Base-by-base conservation (phyloP, 2,797 vertebrate genomes). In the Valencia hispanica region DNA sequence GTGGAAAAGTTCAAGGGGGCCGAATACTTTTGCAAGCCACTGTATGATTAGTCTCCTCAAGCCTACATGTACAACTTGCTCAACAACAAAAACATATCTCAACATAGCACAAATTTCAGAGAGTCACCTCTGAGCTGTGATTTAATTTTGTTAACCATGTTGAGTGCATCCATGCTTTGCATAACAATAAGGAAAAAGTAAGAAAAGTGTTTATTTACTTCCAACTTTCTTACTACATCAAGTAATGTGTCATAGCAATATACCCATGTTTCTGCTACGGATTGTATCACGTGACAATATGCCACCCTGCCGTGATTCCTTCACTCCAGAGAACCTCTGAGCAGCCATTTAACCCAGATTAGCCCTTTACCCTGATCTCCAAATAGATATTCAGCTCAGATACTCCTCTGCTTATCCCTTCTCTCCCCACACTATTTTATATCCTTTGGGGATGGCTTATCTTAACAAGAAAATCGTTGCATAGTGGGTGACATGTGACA, bases 261-360 rank as follows among this genome's bases (percentile, higher is more conserved):
- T 66, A 0, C 36, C 63, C 10, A 11, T 36, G 47, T 32, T 70
- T 47, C 41, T 32, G 5, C 68, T 18, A 34, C 71, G 59, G 65
- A 77, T 25, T 17, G 57, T 30, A 82, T 34, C 76, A 47, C 75
- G 70, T 78, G 75, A 87, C 61, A 78, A 71, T 53, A 34, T 72
- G 68, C 51, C 74, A 79, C 47, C 34, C 55, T 72, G 76, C 74
- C 83, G 79, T 74, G 77, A 80, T 85, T 53, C 70, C 75, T n/a
- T 84, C 76, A 81, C 70, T 77, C 79, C 17, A 1, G 36, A 72
- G 78, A 76, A 81, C 80, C 77, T 83, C 78, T 85, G 83, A 89
- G 77, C 87, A 87, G 81, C 84, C 77, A 47, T 93, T 94, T 93
- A 93, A 89, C 89, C 87, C 87, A 92, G 90, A 91, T 92, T 89